These are phyloP conservation scores for Colinus virginianus DNA, from an alignment of 2,113 vertebrate species.

Conservation along the genomic window DNA sequence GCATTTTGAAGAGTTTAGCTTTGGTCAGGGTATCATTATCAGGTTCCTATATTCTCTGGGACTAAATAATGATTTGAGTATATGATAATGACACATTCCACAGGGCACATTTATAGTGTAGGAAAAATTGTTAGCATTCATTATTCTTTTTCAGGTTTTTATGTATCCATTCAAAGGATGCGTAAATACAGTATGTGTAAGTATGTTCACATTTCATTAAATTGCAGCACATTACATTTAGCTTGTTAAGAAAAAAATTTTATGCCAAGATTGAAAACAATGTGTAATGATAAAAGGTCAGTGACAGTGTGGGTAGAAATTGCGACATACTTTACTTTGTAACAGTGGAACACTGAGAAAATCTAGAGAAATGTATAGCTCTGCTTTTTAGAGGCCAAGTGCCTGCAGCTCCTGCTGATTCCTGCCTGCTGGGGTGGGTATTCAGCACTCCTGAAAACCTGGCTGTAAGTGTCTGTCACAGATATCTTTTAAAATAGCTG, in stretches of 20 bases:
- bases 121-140: background rate
- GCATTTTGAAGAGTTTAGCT: slow-evolving; percentile 17
- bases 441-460: background rate
- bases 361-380: background rate
- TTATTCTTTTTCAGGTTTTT: background rate
- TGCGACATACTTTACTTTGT: background rate
- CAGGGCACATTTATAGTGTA: background rate
- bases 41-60: background rate
- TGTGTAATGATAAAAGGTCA: background rate
- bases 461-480: background rate
- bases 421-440: background rate
- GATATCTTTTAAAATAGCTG: background rate
- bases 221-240: background rate
- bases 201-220: background rate
- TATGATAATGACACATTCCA: slow-evolving; percentile 33
- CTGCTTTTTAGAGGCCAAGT: background rate
- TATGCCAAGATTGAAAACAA: background rate
- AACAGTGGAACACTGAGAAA: background rate
- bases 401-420: background rate
- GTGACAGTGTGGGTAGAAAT: background rate
- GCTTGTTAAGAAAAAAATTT: background rate
- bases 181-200: background rate
- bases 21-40: background rate
- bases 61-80: slow-evolving; percentile 30
- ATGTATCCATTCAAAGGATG: background rate